phyloP scores from a whole-genome alignment of 2,113 vertebrate species.

The Anguilla japonica region DNA sequence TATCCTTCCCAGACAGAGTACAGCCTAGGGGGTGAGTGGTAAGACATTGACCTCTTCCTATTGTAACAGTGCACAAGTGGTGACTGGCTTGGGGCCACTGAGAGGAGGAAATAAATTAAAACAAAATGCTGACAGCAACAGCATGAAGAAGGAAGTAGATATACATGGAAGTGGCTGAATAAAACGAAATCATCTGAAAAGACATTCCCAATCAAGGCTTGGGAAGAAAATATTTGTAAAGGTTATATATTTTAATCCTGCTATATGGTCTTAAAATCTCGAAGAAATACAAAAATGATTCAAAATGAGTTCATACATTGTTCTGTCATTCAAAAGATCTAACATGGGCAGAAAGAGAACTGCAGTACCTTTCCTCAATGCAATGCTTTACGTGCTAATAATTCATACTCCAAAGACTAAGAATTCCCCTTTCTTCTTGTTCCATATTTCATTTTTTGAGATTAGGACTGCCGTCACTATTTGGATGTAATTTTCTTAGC shows the following conservation, averaged over 20 bases:
- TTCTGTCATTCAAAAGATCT: not conserved
- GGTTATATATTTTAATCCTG: too few relatives aligned
- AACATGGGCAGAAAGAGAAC: not conserved
- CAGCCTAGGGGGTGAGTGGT: constrained; percentile 30
- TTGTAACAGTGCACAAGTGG: constrained; percentile 62
- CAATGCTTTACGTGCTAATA: not conserved
- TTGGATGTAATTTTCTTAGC: too few relatives aligned
- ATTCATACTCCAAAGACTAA: not conserved
- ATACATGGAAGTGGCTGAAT: not conserved
- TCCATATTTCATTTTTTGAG: not conserved
- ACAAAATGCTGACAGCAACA: constrained; percentile 34
- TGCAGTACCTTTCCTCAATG: not conserved
- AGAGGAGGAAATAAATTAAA: constrained; percentile 63
- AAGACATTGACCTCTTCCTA: constrained; percentile 63
- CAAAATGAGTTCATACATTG: not conserved
- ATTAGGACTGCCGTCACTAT: too few relatives aligned
- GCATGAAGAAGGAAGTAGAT: not conserved
- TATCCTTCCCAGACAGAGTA: constrained; percentile 36
- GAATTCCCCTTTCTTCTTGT: not conserved
- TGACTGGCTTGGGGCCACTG: constrained; percentile 59
- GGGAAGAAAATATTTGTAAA: not conserved
- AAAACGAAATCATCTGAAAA: not conserved
- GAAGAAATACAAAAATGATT: too few relatives aligned
- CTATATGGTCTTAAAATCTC: too few relatives aligned
- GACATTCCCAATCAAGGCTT: not conserved